These are phyloP conservation scores for Mormyrus iriodes DNA, from an alignment of 2,113 vertebrate genomes.

Conservation along the genomic window DNA sequence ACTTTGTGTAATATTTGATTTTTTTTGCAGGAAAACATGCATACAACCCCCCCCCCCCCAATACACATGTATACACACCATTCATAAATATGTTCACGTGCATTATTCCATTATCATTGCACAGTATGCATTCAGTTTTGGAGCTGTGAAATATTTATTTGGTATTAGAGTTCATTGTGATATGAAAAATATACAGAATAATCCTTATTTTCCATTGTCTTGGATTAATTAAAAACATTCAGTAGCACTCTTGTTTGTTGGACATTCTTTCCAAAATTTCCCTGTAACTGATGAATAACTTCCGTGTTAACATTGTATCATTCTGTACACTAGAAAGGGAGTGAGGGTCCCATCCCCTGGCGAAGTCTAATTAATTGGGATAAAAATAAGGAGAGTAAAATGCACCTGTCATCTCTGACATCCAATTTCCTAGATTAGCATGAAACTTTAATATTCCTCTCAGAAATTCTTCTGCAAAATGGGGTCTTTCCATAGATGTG, in stretches of 20 bases:
- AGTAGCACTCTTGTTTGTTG: constrained; percentile 8
- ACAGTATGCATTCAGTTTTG: not conserved
- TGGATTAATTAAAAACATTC: not conserved
- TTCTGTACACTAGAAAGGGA: constrained; percentile 59
- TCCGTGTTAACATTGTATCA: constrained; percentile 60
- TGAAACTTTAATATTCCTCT: constrained; percentile 98
- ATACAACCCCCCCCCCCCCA: not conserved
- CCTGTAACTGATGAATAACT: constrained; percentile 62
- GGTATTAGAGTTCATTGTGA: not conserved
- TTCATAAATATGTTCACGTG: not conserved
- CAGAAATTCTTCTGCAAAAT: constrained; percentile 80
- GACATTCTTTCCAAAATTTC: constrained; percentile 12
- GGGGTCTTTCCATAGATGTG: constrained; percentile 65
- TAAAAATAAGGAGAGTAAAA: constrained; percentile 97
- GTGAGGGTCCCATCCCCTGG: constrained; percentile 63
- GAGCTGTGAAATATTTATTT: not conserved
- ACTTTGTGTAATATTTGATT: not conserved
- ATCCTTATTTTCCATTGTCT: not conserved
- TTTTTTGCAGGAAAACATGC: not conserved
- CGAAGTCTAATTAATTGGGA: constrained; percentile 84
- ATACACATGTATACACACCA: not conserved
- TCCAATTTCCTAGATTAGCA: constrained; percentile 89
- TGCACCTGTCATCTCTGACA: constrained; percentile 94
- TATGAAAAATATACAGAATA: not conserved
- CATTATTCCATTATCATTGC: not conserved